Conservation (phyloP, 2,888 invertebrate species). For the Torymus auratus region DNA sequence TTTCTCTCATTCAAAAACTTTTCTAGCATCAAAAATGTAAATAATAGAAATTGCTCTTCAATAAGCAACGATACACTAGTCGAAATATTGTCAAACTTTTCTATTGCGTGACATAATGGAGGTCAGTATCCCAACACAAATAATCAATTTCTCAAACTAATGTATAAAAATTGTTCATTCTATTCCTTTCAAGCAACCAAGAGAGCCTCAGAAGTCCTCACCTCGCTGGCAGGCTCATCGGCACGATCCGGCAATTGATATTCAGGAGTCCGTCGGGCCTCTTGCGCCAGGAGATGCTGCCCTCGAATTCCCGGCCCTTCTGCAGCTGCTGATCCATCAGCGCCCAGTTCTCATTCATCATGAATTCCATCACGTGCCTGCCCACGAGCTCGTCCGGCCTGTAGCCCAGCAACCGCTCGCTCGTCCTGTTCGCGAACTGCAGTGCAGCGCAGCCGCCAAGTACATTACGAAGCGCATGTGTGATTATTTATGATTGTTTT, state of each 20-base stretch:
- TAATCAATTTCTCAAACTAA: too few relatives aligned
- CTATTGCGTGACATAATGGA: too few relatives aligned
- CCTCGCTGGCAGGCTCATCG: conserved; percentile 74
- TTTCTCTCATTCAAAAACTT: too few relatives aligned
- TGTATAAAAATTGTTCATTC: too few relatives aligned
- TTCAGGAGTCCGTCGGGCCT: conserved; percentile 89
- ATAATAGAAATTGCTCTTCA: too few relatives aligned
- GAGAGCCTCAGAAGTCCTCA: conserved; percentile 74
- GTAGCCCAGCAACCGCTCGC: conserved; percentile 89
- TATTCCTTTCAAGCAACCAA: too few relatives aligned
- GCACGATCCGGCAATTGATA: conserved; percentile 87
- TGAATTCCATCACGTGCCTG: conserved; percentile 80
- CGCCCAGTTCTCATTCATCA: conserved; percentile 77
- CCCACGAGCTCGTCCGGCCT: conserved; percentile 82
- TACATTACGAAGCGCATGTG: not conserved
- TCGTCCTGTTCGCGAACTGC: conserved; percentile 91
- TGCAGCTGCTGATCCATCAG: conserved; percentile 81
- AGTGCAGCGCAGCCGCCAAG: not conserved
- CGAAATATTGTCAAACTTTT: too few relatives aligned
- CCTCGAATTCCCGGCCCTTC: conserved; percentile 87
- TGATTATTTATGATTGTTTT: conserved; percentile 32
- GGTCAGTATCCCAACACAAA: too few relatives aligned
- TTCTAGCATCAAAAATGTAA: too few relatives aligned
- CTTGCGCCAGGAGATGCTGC: conserved; percentile 83
- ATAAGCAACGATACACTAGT: too few relatives aligned